Base-by-base conservation (phyloP, 2,113 vertebrate genomes). In the Brachyistius frenatus region DNA sequence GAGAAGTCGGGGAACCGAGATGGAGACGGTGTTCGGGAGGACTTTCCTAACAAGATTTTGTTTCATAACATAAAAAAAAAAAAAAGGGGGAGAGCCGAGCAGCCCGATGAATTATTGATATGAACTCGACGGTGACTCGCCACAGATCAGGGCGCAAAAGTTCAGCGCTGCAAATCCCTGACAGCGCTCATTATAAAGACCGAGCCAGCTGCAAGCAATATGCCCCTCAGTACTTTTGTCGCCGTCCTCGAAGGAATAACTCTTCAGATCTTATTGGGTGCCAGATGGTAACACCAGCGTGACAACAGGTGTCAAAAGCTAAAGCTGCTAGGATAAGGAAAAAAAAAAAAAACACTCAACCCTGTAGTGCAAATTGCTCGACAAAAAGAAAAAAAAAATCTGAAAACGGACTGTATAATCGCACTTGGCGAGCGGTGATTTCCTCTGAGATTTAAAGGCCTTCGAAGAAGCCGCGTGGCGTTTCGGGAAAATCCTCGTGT, bases 61-160 rank as follows among this genome's bases (percentile, higher is more conserved):
- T 91, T 91, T 92, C 86, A 66, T 88, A 83, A 86, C 67, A 64
- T 52, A 39, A 53, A 71, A 73, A 23, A 23, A 23, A 23, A 23
- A 23, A 23, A 23, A 23, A 23, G 23, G 23, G 23, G 23, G 85
- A 81, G 81, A 85, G 71, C 80, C 81, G 85, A 81, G 83, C 54
- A 23, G 76, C 73, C 13, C 60, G 84, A 91, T 93, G 88, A 92
- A 91, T 93, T 92, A 93, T 93, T 93, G 92, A 94, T 89, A 83
- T 72, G 63, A 86, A 88, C 91, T 84, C 66, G n/a, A 35, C 64
- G 62, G 78, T 90, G 92, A 92, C 89, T 85, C 7, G 76, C 84
- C 80, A 79, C 72, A 87, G 89, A 92, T 73, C 78, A 80, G 84
- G 86, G 83, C 66, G 36, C 83, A 76, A 80, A 82, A 86, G 92